A percentile compares a stretch with the other conserved stretches of the same genome.
Conservation (phyloP, 2,113 vertebrate species). For the Neolamprologus toae region DNA sequence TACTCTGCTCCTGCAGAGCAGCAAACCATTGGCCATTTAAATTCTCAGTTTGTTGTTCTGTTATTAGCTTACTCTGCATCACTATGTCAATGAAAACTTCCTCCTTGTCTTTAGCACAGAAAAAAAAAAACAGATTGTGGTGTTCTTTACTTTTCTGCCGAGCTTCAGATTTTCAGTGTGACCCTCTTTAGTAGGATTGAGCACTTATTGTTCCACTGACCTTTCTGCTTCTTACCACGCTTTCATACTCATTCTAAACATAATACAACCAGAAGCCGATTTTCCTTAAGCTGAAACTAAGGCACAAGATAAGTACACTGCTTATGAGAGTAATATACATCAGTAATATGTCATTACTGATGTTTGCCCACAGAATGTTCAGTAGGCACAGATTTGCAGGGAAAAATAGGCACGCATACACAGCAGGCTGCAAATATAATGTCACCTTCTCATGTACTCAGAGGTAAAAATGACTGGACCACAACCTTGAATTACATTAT, state of each 20-base stretch:
- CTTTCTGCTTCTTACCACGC: background rate
- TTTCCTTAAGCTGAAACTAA: background rate
- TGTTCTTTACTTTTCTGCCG: background rate
- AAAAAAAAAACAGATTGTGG: background rate
- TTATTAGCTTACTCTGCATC: background rate
- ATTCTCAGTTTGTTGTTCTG: background rate
- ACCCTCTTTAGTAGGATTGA: background rate
- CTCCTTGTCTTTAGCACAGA: background rate
- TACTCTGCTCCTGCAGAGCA: background rate
- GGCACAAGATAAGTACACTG: background rate
- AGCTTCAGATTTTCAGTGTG: background rate
- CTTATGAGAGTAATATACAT: background rate
- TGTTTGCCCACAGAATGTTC: background rate
- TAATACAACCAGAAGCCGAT: background rate
- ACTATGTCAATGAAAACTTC: background rate
- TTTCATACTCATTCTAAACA: background rate
- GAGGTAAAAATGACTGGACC: background rate
- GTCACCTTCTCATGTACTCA: background rate
- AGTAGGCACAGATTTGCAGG: background rate
- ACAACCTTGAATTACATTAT: background rate
- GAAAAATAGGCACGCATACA: background rate
- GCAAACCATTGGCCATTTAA: background rate
- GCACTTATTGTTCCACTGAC: background rate
- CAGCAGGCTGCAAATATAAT: background rate
- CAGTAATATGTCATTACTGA: background rate